Evolutionary conservation across 2,888 invertebrate genomes (phyloP).

Genomic region (Tridacna crocea): DNA sequence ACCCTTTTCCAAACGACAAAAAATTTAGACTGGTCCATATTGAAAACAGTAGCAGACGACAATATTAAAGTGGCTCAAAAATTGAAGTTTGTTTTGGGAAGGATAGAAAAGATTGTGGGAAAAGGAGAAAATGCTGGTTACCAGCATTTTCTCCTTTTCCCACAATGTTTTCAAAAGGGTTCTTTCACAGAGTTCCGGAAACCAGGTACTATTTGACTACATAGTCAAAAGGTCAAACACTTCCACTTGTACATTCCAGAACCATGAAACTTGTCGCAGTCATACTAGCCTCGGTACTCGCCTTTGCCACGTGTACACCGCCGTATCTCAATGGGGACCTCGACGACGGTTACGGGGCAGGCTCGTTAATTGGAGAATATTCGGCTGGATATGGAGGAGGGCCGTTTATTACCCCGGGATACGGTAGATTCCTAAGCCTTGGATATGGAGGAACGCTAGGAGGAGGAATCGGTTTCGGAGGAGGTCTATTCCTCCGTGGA

Average conservation of each 20-base stretch:
- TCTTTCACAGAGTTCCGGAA: neutral
- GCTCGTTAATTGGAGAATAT: too few species aligned
- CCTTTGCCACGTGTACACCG: neutral
- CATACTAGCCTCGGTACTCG: neutral
- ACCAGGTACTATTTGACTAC: neutral
- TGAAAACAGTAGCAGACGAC: neutral
- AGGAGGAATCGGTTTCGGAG: too few species aligned
- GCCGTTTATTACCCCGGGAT: too few species aligned
- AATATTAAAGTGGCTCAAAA: neutral
- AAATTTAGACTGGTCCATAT: neutral
- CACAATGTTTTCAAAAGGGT: neutral
- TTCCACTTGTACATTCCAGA: neutral
- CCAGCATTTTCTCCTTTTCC: neutral
- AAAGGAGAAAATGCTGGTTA: constrained; percentile 5
- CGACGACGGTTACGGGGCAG: too few species aligned
- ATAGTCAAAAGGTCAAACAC: neutral
- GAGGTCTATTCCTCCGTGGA: too few species aligned
- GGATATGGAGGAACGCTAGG: too few species aligned
- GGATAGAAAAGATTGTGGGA: neutral
- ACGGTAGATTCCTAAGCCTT: too few species aligned
- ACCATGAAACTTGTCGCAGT: neutral
- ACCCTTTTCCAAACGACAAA: neutral
- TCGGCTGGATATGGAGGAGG: too few species aligned
- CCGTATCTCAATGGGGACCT: neutral
- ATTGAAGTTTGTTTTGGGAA: neutral